Evolutionary conservation across 2,113 vertebrate genomes (phyloP), one percentile per base, ranked within the genome.

Genomic region (Jacana jacana): DNA sequence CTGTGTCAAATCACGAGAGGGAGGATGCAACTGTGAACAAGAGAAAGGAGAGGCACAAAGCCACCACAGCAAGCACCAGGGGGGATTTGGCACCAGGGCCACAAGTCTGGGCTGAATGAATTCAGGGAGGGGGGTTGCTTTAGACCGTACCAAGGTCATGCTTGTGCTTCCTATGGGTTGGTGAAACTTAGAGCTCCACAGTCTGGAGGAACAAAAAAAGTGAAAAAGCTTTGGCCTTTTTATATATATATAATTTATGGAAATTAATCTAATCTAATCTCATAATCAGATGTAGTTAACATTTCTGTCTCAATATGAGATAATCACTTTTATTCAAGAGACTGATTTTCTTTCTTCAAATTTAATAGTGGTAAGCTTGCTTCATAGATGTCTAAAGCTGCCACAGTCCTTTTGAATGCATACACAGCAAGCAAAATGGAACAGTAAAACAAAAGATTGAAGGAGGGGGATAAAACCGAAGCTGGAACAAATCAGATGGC

Each of bases 11-110:
- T 31, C 37, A 27, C 0, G 0, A 75, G 68, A 77, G n/a, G 19
- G 30, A 75, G 19, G 42, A 52, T 52, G 25, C 31, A 24, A 9
- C 35, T 40, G 49, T 3, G 2, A 66, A 3, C 0, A 1, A 37
- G 61, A 81, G 70, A 46, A 12, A 15, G 12, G 44, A 60, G 78
- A 75, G 52, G 48, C 33, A 51, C 60, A 42, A 46, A 87, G 81
- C 87, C 58, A 44, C 58, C 1, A 8, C 76, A n/a, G 57, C 5
- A 8, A 51, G 75, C 48, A 42, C 57, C 3, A 10, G 35, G 51
- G 11, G 33, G 24, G 3, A 0, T 22, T 54, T 6, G 1, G 24
- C 0, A 0, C 11, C 3, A 7, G 30, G 69, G 30, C 39, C 65
- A 8, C 14, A 11, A 42, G 42, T 42, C 42, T 25, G 49, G 33